Evolutionary conservation across 1,140 invertebrate species (phyloP).

Genomic region (Ptiloglossa arizonensis): DNA sequence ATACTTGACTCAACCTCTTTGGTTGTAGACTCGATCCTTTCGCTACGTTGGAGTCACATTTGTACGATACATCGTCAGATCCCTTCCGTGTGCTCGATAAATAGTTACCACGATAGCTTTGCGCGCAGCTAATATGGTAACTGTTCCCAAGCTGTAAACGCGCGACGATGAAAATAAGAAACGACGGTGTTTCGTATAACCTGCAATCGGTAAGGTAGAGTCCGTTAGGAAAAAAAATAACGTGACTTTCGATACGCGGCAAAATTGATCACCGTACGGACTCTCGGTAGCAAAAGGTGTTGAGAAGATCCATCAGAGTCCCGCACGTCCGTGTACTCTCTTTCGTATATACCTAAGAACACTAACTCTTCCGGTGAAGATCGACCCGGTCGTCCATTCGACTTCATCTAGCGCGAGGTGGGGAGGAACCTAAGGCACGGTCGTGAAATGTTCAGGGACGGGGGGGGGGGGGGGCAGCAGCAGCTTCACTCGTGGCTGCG

Average conservation of each 20-base stretch:
- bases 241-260: too few species aligned
- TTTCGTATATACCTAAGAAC: neutral
- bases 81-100: too few species aligned
- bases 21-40: neutral
- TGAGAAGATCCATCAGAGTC: neutral
- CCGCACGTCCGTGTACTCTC: neutral
- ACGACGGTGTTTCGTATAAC: too few species aligned
- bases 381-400: conserved; percentile 29
- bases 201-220: too few species aligned
- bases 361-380: neutral
- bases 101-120: too few species aligned
- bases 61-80: too few species aligned
- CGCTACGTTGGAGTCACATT: too few species aligned
- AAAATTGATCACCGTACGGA: neutral
- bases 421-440: conserved; percentile 69
- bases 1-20: neutral
- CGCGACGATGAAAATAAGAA: too few species aligned
- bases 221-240: too few species aligned
- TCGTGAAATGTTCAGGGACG: conserved; percentile 61
- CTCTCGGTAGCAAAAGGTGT: neutral
- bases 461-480: neutral
- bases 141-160: too few species aligned
- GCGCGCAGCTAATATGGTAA: too few species aligned
- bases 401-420: conserved; percentile 32
- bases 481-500: conserved; percentile 75